phyloP scores from a whole-genome alignment of 2,113 vertebrate species.

The Crocuta crocuta region DNA sequence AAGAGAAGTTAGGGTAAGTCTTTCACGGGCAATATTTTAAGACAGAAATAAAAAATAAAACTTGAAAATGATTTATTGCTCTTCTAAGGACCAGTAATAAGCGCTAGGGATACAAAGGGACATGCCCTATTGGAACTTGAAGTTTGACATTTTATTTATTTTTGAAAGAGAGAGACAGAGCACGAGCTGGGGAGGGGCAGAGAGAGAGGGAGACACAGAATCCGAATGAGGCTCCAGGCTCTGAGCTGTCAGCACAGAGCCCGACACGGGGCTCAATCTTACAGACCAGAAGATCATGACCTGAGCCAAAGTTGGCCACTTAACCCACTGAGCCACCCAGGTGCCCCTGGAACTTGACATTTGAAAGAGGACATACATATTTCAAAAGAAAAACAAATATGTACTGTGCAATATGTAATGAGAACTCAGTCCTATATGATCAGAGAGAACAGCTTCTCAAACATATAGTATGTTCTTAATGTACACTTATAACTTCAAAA shows the following conservation, averaged over 20 bases:
- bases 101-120: neutral
- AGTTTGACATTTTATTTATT: neutral
- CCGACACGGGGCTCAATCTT: no score
- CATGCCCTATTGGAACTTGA: neutral
- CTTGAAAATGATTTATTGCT: neutral
- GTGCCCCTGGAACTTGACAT: neutral
- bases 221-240: no score
- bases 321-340: no score
- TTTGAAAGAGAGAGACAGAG: no score
- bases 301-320: no score
- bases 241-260: no score
- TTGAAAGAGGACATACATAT: neutral
- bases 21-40: neutral
- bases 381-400: slow-evolving; percentile 28
- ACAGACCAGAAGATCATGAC: no score
- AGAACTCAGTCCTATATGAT: neutral
- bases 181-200: no score
- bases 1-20: neutral
- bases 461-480: neutral
- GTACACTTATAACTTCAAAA: neutral
- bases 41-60: neutral
- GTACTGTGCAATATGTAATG: neutral
- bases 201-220: no score
- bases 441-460: neutral
- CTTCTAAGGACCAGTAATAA: neutral